Conservation (phyloP, 2,797 vertebrate genomes). For the Natrix natrix region DNA sequence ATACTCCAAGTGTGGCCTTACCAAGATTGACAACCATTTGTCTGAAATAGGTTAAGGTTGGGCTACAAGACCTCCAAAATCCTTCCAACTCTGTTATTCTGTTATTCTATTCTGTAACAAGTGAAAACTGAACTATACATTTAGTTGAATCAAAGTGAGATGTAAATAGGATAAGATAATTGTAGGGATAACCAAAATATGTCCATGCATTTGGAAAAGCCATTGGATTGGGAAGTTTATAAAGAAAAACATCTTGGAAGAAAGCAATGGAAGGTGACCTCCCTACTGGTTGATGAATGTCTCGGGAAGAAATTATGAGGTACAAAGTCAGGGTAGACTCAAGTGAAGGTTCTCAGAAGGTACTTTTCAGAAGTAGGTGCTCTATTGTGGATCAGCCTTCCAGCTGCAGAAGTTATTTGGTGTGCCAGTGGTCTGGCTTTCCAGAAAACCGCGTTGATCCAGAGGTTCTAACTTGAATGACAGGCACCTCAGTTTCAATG, state of each 20-base stretch:
- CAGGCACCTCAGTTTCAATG: neutral
- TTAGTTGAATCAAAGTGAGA: neutral
- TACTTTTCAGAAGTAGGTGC: neutral
- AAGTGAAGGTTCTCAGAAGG: neutral
- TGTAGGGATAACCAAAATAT: neutral
- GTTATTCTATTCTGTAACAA: neutral
- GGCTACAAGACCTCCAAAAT: too few relatives aligned
- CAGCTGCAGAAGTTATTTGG: neutral
- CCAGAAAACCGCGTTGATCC: neutral
- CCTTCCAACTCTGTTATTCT: too few relatives aligned
- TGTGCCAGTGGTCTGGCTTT: neutral
- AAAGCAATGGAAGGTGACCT: neutral
- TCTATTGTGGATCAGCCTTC: neutral
- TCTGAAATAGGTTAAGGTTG: too few relatives aligned
- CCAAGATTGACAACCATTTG: too few relatives aligned
- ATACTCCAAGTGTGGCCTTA: too few relatives aligned
- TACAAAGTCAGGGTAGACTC: neutral
- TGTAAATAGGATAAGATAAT: neutral
- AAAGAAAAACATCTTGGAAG: neutral
- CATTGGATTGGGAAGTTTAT: neutral
- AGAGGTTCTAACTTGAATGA: neutral
- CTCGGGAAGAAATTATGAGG: neutral
- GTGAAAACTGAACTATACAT: neutral
- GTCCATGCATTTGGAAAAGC: neutral
- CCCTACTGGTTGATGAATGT: neutral